These are phyloP conservation scores for Hirundichthys speculiger DNA, from an alignment of 2,113 vertebrate genomes.

Conservation along the genomic window DNA sequence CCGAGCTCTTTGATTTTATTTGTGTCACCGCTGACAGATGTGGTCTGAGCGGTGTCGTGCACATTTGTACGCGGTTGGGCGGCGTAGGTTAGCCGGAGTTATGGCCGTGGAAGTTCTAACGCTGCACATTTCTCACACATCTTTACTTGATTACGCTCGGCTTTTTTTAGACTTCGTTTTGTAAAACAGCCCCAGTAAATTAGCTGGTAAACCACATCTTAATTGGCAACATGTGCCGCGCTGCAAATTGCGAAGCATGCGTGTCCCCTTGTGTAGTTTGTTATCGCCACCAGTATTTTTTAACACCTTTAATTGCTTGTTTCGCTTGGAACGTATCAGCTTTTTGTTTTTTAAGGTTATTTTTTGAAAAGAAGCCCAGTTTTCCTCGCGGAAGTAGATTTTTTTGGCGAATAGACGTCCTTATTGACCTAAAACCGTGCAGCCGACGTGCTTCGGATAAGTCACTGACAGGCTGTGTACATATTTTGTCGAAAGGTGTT, in stretches of 20 bases:
- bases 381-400: conserved; percentile 2
- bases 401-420: conserved; percentile 1
- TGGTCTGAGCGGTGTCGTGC: conserved; percentile 24
- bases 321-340: conserved; percentile 21
- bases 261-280: conserved; percentile 22
- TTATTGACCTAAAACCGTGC: neutral
- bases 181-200: conserved; percentile 62
- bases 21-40: conserved; percentile 33
- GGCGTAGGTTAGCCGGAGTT: conserved; percentile 28
- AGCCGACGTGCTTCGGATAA: conserved; percentile 1
- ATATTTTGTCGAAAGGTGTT: conserved; percentile 3
- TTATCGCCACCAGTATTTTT: conserved; percentile 30
- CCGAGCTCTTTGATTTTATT: conserved; percentile 22
- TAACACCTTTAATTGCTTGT: conserved; percentile 27
- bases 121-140: conserved; percentile 53
- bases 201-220: conserved; percentile 71
- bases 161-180: conserved; percentile 45
- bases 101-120: conserved; percentile 23
- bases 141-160: conserved; percentile 68
- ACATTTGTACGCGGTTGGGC: conserved; percentile 37
- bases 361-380: neutral
- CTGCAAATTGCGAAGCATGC: conserved; percentile 18
- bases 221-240: conserved; percentile 61
- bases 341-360: conserved; percentile 4
- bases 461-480: neutral